Conservation (phyloP, 1,140 invertebrate genomes). For the Zaprionus davidi region DNA sequence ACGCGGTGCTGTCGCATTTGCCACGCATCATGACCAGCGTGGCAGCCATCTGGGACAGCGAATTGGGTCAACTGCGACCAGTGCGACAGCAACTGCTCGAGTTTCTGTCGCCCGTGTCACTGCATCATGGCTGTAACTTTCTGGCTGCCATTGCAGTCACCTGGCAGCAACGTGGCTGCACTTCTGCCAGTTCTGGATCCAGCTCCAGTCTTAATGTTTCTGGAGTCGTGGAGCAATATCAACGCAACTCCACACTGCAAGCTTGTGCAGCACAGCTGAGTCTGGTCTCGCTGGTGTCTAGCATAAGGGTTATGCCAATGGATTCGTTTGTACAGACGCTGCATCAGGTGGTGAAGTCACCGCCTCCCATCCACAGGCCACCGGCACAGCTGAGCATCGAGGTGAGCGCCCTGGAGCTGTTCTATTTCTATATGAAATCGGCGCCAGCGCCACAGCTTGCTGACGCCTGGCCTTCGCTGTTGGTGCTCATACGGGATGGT, state of each 20-base stretch:
- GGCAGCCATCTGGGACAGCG: constrained; percentile 92
- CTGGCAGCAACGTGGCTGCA: constrained; percentile 90
- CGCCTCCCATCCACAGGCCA: constrained; percentile 88
- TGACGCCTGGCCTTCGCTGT: constrained; percentile 92
- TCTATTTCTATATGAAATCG: constrained; percentile 90
- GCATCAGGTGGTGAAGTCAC: constrained; percentile 92
- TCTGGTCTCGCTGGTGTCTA: constrained; percentile 91
- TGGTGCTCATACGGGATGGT: constrained; percentile 92
- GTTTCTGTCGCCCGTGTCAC: constrained; percentile 94
- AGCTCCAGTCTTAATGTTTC: constrained; percentile 33
- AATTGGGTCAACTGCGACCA: constrained; percentile 84
- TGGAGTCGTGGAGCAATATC: constrained; percentile 83
- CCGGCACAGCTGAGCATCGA: constrained; percentile 87
- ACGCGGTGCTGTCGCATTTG: constrained; percentile 91
- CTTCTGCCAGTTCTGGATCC: constrained; percentile 8
- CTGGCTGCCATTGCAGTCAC: constrained; percentile 94
- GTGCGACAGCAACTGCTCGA: constrained; percentile 92
- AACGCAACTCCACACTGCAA: constrained; percentile 85
- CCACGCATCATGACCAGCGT: constrained; percentile 93
- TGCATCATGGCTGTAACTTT: constrained; percentile 93
- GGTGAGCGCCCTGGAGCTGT: constrained; percentile 87
- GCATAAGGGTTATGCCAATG: constrained; percentile 93
- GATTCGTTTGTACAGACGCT: constrained; percentile 94
- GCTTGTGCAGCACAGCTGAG: constrained; percentile 90
- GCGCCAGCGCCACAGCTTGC: constrained; percentile 88